These are phyloP conservation scores for Oplegnathus fasciatus DNA, from an alignment of 2,113 vertebrate genomes.

Conservation along the genomic window DNA sequence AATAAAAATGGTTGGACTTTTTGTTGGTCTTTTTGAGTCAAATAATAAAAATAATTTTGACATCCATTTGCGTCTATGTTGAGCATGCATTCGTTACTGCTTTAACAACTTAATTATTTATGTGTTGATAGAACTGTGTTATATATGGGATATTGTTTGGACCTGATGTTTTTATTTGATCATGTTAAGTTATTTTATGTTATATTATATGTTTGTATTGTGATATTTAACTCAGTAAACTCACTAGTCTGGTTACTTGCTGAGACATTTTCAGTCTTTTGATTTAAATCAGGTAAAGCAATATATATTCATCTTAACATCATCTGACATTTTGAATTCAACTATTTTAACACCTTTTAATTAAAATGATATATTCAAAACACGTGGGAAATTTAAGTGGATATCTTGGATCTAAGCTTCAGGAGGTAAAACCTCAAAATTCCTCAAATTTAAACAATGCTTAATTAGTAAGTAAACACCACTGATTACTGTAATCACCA, in stretches of 20 bases:
- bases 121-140: neutral
- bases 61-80: neutral
- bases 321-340: neutral
- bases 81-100: rapidly evolving
- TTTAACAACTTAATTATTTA: neutral
- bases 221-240: neutral
- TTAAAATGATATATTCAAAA: neutral
- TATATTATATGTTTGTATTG: too few species aligned
- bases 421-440: neutral
- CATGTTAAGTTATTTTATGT: neutral
- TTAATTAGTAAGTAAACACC: neutral
- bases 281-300: neutral
- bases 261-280: neutral
- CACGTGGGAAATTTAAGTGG: neutral
- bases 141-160: neutral
- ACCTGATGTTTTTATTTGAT: neutral
- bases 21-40: neutral
- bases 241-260: neutral
- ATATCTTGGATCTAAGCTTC: neutral
- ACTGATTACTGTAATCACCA: neutral
- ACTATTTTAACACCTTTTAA: neutral
- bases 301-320: neutral
- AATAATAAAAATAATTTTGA: neutral
- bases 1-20: neutral
- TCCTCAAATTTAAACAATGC: neutral